Conservation (phyloP, 2,797 vertebrate genomes). For the Atherinosoma microstoma region DNA sequence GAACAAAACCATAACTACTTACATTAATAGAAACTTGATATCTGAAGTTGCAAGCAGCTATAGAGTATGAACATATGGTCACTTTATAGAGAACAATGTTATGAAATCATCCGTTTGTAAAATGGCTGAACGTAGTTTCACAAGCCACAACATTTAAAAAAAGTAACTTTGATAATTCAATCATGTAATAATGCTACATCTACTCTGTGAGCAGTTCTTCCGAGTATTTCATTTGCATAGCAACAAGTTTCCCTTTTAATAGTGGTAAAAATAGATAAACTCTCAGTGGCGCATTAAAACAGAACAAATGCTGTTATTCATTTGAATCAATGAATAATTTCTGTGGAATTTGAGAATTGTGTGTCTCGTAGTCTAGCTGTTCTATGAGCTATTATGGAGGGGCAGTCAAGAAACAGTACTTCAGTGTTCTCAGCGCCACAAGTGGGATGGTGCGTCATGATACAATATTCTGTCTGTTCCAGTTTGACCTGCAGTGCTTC, state of each 20-base stretch:
- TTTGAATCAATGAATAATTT: constrained; percentile 75
- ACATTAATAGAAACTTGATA: too few relatives aligned
- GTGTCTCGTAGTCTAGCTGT: constrained; percentile 61
- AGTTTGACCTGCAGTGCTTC: constrained; percentile 70
- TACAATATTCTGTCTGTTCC: constrained; percentile 82
- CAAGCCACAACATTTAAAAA: not conserved
- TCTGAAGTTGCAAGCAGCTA: not conserved
- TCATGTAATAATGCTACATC: not conserved
- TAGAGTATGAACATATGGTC: not conserved
- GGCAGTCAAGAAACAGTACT: constrained; percentile 71
- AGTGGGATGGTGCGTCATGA: constrained; percentile 80
- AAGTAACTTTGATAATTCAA: not conserved
- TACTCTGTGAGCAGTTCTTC: constrained; percentile 14
- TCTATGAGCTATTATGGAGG: constrained; percentile 74
- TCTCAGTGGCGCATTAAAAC: constrained; percentile 63
- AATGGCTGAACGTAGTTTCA: not conserved
- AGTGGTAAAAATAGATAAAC: constrained; percentile 75
- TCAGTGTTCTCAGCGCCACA: constrained; percentile 78
- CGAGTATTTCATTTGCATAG: constrained; percentile 30
- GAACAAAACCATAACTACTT: too few relatives aligned
- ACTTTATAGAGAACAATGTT: not conserved
- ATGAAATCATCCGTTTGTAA: not conserved
- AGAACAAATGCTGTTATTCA: constrained; percentile 78
- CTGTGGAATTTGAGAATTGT: constrained; percentile 77
- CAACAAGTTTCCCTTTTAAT: constrained; percentile 41